These are phyloP conservation scores for Streblospio benedicti DNA, from an alignment of 1,140 invertebrate species.

Conservation along the genomic window DNA sequence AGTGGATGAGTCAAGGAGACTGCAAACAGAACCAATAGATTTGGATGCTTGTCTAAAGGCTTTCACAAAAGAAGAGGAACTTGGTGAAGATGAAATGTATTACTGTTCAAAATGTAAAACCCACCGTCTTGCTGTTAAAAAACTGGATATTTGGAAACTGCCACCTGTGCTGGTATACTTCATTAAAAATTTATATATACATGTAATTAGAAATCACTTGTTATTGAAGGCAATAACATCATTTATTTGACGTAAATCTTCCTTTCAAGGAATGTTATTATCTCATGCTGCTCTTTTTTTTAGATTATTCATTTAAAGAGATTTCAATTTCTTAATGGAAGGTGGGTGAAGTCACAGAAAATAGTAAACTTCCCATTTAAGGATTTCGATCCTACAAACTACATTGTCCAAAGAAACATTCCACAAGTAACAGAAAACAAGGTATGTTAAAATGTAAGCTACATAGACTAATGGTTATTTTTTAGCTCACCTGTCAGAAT, in stretches of 20 bases:
- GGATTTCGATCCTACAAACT: conserved; percentile 63
- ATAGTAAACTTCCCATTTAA: conserved; percentile 77
- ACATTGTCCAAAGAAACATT: conserved; percentile 32
- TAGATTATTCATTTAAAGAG: conserved; percentile 82
- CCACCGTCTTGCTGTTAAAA: conserved; percentile 74
- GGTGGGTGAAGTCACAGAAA: conserved; percentile 89
- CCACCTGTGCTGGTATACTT: conserved; percentile 70
- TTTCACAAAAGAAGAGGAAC: conserved; percentile 74
- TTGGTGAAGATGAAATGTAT: conserved; percentile 69
- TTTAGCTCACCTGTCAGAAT: too few relatives aligned
- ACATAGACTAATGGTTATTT: too few relatives aligned
- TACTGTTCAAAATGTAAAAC: conserved; percentile 72
- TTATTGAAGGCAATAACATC: not conserved
- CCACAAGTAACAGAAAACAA: too few relatives aligned
- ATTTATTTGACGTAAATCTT: not conserved
- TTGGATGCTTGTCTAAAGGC: conserved; percentile 68
- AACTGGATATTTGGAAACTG: conserved; percentile 78
- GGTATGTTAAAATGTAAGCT: too few relatives aligned
- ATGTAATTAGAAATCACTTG: not conserved
- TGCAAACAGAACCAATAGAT: conserved; percentile 69
- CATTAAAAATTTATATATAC: not conserved
- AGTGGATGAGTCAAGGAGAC: conserved; percentile 57
- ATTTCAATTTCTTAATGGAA: conserved; percentile 76
- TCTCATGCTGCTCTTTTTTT: conserved; percentile 17
- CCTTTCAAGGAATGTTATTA: not conserved